Evolutionary conservation across 2,888 invertebrate species (phyloP).

Genomic region (Arctia plantaginis): DNA sequence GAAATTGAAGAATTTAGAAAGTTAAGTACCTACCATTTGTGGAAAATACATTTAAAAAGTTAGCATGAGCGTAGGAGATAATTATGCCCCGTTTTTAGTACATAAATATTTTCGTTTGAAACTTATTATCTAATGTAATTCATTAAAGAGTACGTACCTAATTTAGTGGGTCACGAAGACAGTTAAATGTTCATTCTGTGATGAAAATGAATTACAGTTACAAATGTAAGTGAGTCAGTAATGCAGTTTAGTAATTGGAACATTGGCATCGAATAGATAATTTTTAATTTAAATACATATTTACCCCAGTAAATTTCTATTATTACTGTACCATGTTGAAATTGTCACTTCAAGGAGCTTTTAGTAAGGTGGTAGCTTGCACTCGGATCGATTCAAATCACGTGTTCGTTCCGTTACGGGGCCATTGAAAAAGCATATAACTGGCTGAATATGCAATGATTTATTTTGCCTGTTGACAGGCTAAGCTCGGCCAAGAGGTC

Average conservation of each 20-base stretch:
- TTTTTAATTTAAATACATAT: not conserved
- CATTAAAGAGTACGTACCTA: not conserved
- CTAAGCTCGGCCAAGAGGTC: no score
- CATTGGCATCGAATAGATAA: not conserved
- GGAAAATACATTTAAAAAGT: not conserved
- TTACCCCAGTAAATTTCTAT: no score
- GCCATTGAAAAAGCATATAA: not conserved
- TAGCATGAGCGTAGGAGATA: not conserved
- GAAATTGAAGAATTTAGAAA: conserved; percentile 2
- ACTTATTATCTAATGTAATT: not conserved
- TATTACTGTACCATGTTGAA: no score
- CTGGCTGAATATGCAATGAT: no score
- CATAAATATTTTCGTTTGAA: not conserved
- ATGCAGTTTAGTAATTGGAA: not conserved
- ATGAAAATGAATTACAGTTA: conserved; percentile 1
- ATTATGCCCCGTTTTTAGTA: not conserved
- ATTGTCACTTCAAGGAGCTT: no score
- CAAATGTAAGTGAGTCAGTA: not conserved
- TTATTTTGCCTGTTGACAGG: no score
- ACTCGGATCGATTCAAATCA: not conserved
- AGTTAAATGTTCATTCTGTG: not conserved
- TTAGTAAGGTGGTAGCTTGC: not conserved
- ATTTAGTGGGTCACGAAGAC: conserved; percentile 12
- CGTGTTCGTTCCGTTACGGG: not conserved
- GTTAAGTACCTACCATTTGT: not conserved